phyloP scores from a whole-genome alignment of 2,888 invertebrate species.

The Drosophila tanythrix region DNA sequence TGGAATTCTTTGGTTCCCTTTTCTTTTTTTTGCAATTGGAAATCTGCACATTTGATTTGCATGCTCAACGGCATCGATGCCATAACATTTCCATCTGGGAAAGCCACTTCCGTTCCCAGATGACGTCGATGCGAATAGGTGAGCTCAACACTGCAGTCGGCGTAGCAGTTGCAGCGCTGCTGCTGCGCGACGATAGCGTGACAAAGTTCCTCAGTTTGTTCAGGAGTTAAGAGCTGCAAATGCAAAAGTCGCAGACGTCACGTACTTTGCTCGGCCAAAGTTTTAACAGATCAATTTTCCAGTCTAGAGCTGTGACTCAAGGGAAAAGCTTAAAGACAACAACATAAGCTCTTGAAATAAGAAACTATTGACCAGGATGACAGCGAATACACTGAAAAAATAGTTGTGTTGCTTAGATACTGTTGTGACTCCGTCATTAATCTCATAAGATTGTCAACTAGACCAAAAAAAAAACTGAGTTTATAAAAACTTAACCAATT shows the following conservation, averaged over 20 bases:
- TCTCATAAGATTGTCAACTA: not conserved
- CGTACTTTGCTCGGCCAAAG: not conserved
- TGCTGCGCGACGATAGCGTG: not conserved
- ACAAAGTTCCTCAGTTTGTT: not conserved
- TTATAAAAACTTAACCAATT: not conserved
- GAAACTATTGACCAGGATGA: not conserved
- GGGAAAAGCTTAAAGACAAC: not conserved
- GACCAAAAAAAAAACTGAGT: not conserved
- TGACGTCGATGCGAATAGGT: not conserved
- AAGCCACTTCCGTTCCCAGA: slow-evolving; percentile 1
- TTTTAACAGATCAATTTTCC: not conserved
- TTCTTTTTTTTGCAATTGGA: not conserved
- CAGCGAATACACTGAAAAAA: not conserved
- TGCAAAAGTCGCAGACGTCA: slow-evolving; percentile 8
- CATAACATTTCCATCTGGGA: slow-evolving; percentile 5
- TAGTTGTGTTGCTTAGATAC: not conserved
- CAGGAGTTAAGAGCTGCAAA: not conserved
- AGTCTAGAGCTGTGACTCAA: not conserved
- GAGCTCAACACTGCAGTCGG: not conserved
- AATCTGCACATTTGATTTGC: slow-evolving; percentile 44
- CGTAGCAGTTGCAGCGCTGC: slow-evolving; percentile 7
- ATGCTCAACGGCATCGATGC: slow-evolving; percentile 32
- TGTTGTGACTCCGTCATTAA: not conserved
- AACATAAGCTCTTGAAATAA: not conserved
- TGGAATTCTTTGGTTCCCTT: not conserved